Base-by-base conservation (phyloP, 2,113 vertebrate genomes). In the Neoarius graeffei region DNA sequence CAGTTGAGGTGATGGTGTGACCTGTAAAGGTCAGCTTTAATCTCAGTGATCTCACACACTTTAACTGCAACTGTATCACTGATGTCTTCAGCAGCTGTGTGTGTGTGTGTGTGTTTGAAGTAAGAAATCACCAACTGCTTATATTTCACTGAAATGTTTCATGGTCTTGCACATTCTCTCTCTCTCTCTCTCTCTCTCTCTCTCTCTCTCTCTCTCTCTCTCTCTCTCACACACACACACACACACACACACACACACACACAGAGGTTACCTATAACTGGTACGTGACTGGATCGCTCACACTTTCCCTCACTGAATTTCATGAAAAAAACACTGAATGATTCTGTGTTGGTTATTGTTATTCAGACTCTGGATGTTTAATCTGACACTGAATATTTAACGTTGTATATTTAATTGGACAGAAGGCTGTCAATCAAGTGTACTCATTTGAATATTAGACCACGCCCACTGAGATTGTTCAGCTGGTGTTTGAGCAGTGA, bases 1-100 rank as follows among this genome's bases (percentile, higher is more conserved):
- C 42, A 64, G 20, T 74, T 6, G 81, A 74, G 76, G 10, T 81
- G 52, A 81, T 15, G 9, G 54, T 84, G 87, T 84, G 14, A 88
- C 30, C 35, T 74, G 48, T 77, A n/a, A 52, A 74, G 74, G 20
- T 52, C 48, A 77, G 10, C 14, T 42, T 67, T 76, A 74, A 67
- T 42, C 52, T 71, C 50, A 80, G 57, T n/a, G 42, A 66, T 48
- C 73, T 80, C 56, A 82, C 50, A 76, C 79, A 57, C 54, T 57
- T 81, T 56, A n/a, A 81, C 13, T 59, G 79, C n/a, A 81, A 30
- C n/a, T 50, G 60, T 57, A 64, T 80, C 86, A 7, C n/a, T 82
- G 84, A 95, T 93, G 91, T 86, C 83, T 94, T 91, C 57, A 92
- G 90, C 94, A 95, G 94, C 92, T 94, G 94, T 67, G 59, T 81